A percentile compares a stretch with the other conserved stretches of the same genome.
phyloP scores from a whole-genome alignment of 2,888 invertebrate species.

The Ecliptopera silaceata region DNA sequence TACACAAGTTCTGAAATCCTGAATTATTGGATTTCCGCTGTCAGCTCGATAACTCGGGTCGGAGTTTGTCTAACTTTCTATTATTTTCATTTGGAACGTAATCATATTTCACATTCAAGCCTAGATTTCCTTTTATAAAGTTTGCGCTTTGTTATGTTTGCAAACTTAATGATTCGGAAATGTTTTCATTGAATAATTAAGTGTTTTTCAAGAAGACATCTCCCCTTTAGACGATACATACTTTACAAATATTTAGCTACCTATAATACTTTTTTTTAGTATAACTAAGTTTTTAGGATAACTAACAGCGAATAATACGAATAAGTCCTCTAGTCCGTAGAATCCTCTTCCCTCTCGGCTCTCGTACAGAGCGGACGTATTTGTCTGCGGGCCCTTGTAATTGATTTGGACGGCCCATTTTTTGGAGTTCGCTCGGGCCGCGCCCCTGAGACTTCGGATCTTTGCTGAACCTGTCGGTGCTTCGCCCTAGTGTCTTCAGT shows the following conservation, averaged over 20 bases:
- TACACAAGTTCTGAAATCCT: slow-evolving; percentile 32
- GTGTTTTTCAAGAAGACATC: background rate
- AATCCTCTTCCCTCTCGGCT: too few relatives aligned
- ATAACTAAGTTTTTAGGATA: background rate
- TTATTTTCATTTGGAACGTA: slow-evolving; percentile 31
- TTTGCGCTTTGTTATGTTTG: background rate
- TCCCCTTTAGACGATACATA: background rate
- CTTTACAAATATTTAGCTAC: background rate
- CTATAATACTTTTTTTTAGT: too few relatives aligned
- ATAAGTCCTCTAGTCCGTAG: too few relatives aligned
- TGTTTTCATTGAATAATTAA: background rate
- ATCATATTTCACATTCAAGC: slow-evolving; percentile 27
- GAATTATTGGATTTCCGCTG: slow-evolving; percentile 33
- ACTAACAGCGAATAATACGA: background rate
- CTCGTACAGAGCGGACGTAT: too few relatives aligned
- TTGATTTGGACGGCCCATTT: too few relatives aligned
- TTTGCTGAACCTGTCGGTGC: too few relatives aligned
- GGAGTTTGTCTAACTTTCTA: slow-evolving; percentile 30
- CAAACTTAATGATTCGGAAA: slow-evolving; percentile 1
- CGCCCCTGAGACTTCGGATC: too few relatives aligned
- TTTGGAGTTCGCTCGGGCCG: too few relatives aligned
- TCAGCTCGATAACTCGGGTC: slow-evolving; percentile 34
- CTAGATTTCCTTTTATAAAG: slow-evolving; percentile 10
- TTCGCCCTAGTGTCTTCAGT: too few relatives aligned
- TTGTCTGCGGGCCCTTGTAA: too few relatives aligned